Evolutionary conservation across 1,140 invertebrate genomes (phyloP), one percentile per base, ranked within the genome.

Genomic region (Sycophaga agraensis): DNA sequence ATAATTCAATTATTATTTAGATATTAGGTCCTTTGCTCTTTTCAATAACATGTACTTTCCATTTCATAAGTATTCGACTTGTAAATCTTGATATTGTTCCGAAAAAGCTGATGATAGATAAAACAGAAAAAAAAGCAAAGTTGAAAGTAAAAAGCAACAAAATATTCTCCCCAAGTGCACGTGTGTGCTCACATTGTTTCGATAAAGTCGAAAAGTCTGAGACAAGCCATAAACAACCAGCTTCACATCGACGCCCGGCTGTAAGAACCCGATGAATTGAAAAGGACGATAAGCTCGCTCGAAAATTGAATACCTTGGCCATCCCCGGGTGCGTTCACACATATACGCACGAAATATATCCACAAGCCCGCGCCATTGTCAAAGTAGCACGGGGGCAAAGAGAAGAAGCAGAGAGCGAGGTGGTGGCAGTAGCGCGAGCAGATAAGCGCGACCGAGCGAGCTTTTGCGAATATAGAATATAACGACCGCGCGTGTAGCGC

Each of bases 251-350:
- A 31, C 54, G 45, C 24, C 45, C 46, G 42, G 39, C 59, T 54
- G 63, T 53, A 43, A 63, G 61, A 63, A 53, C 54, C 45, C 54
- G 61, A 63, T 57, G 61, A 63, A 63, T 63, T 39, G 61, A 63
- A 63, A 63, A 58, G 54, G 54, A 45, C 46, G 61, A 63, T 63
- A 63, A 63, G 61, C 54, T 28, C 37, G 54, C 26, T 40, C 28
- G 63, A 49, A 66, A 70, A 62, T 54, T 50, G 58, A 70, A 68
- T 64, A 28, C 57, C 61, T 45, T 40, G 7, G 9, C 39, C 6
- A 11, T 3, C 11, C 26, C 1, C 26, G 2, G 19, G 14, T 8
- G 14, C 17, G 28, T 19, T 3, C 26, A 45, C 45, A 19, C 19
- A 45, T 37, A 42, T 26, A n/a, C n/a, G n/a, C n/a, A n/a, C n/a